These are phyloP conservation scores for Rapana venosa DNA, from an alignment of 2,888 invertebrate genomes.

Conservation along the genomic window DNA sequence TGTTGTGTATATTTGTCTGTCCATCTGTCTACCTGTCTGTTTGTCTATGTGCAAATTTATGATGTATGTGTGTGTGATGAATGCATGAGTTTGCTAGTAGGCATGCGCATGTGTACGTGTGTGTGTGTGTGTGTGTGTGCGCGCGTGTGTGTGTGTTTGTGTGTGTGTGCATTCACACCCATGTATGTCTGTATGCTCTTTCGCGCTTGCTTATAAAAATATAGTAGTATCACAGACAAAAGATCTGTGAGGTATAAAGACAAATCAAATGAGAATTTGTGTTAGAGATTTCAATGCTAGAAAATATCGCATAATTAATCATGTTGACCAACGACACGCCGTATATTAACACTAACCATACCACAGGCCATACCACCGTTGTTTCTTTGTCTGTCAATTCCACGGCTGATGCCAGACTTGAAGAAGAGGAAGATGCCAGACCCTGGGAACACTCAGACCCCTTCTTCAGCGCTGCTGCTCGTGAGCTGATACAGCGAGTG, in stretches of 20 bases:
- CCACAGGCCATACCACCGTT: background rate
- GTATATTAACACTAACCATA: background rate
- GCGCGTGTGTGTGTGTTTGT: background rate
- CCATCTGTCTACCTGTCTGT: no score
- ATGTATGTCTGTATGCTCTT: no score
- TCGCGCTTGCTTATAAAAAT: no score
- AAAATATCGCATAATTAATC: background rate
- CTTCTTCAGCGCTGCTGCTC: background rate
- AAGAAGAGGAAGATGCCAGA: no score
- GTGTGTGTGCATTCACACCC: background rate
- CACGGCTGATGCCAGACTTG: background rate
- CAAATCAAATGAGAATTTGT: no score
- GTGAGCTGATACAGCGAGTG: background rate
- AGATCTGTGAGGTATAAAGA: no score
- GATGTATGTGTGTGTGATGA: background rate
- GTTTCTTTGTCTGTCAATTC: background rate
- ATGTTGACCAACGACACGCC: no score
- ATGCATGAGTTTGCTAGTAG: background rate
- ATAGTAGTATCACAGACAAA: no score
- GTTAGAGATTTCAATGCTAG: no score
- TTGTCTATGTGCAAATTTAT: no score
- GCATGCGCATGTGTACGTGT: background rate
- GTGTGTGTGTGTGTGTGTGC: slow-evolving; percentile 1
- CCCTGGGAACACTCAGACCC: background rate
- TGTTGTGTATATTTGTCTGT: no score